These are phyloP conservation scores for Zonitis immaculata DNA, from an alignment of 2,888 invertebrate species.

Conservation along the genomic window DNA sequence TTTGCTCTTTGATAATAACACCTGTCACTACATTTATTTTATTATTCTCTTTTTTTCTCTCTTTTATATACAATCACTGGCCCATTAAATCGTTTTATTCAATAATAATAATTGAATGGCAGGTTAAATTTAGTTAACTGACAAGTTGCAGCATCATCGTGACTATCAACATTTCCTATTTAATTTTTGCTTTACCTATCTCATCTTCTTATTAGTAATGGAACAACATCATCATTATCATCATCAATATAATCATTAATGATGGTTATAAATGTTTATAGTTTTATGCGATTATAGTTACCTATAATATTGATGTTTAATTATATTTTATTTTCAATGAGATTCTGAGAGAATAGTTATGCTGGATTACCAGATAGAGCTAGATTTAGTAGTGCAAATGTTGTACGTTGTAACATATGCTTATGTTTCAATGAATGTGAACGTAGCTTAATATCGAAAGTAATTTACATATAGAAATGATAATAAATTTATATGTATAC, in stretches of 20 bases:
- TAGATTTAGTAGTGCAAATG: too few relatives aligned
- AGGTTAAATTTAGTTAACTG: constrained; percentile 27
- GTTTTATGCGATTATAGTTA: not conserved
- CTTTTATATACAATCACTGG: constrained; percentile 8
- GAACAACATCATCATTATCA: not conserved
- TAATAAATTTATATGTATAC: not conserved
- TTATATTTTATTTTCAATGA: too few relatives aligned
- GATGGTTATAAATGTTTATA: not conserved
- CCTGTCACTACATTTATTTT: not conserved
- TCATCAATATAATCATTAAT: not conserved
- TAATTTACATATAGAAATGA: not conserved
- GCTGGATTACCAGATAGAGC: too few relatives aligned
- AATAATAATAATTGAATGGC: constrained; percentile 12
- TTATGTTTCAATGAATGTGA: not conserved
- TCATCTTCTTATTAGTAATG: not conserved
- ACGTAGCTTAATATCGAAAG: not conserved
- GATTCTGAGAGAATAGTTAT: too few relatives aligned
- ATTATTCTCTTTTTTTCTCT: not conserved
- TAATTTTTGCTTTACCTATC: constrained; percentile 2
- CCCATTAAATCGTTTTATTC: constrained; percentile 15
- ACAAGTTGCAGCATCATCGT: constrained; percentile 32
- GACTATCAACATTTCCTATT: constrained; percentile 20
- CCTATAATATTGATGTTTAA: too few relatives aligned
- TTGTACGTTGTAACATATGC: too few relatives aligned
- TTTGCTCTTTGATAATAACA: not conserved